phyloP scores from a whole-genome alignment of 2,113 vertebrate species.

The Sapayoa aenigma region DNA sequence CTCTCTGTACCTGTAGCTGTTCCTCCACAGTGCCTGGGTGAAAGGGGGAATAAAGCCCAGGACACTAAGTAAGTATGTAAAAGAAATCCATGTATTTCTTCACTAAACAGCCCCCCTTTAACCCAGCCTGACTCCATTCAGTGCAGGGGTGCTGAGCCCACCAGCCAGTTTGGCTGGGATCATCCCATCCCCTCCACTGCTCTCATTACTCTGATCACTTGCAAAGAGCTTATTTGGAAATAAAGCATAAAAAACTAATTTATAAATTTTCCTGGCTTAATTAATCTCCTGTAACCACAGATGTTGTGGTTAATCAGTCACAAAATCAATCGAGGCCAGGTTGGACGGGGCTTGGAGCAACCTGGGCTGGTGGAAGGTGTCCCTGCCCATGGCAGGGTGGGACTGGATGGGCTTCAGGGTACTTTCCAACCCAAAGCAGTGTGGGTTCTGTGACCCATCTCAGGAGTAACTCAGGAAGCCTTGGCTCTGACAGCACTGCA shows the following conservation, averaged over 20 bases:
- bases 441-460: not conserved
- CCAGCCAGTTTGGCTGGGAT: not conserved
- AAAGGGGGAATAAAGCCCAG: not conserved
- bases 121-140: too few relatives aligned
- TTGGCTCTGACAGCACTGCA: accelerated
- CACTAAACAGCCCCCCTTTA: not conserved
- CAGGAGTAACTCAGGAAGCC: too few relatives aligned
- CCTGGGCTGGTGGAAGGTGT: not conserved
- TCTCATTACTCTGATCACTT: too few relatives aligned
- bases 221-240: not conserved
- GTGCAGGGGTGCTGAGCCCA: too few relatives aligned
- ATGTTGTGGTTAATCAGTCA: not conserved
- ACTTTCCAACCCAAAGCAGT: too few relatives aligned
- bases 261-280: not conserved
- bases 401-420: not conserved
- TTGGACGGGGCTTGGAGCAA: not conserved
- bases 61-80: not conserved
- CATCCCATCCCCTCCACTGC: not conserved
- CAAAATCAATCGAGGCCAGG: not conserved
- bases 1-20: too few relatives aligned
- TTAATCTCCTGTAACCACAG: not conserved
- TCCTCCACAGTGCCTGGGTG: not conserved
- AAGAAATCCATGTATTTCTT: not conserved
- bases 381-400: not conserved
- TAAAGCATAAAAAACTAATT: not conserved